Evolutionary conservation across 1,140 invertebrate genomes (phyloP), one percentile per base, ranked within the genome.

Genomic region (Macrotrachela quadricornifera): DNA sequence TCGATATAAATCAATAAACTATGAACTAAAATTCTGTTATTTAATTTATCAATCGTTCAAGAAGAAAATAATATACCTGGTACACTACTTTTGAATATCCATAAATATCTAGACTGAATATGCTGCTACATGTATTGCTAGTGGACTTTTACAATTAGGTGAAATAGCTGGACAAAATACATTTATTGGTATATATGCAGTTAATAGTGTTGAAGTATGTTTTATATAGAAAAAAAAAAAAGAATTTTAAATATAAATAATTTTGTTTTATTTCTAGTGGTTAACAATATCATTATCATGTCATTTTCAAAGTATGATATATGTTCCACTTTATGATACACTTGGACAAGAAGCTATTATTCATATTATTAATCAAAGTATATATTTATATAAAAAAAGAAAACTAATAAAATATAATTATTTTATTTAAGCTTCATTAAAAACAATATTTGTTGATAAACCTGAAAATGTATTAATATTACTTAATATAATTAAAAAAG

Each of bases 271-370:
- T n/a, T 30, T 17, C 16, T 13, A 45, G n/a, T 54, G 53, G 53
- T 43, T 30, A 1, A 16, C 48, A 10, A 54, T 46, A 11, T 46
- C 48, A 15, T 37, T 38, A 11, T 46, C 46, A 12, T 43, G 40
- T 38, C 46, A 54, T 37, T 30, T 39, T 37, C 46, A 49, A 38
- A 42, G 44, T 45, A 44, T 54, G 53, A 46, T 54, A 30, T 37
- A 40, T 36, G 53, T 54, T 37, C 53, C 53, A 15, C 17, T 54
- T 6, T 54, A 54, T 16, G 53, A 54, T 44, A 54, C 53, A 17
- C 37, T 54, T n/a, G 53, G 53, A 12, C 11, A 17, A n/a, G 46
- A 49, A 17, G 53, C 53, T 10, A 54, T 54, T 6, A 45, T 42
- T 50, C 48, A 49, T 45, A 54, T 54, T 39, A 18, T 54, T n/a